Evolutionary conservation across 2,113 vertebrate genomes (phyloP), one percentile per base, ranked within the genome.

Genomic region (Prionailurus viverrinus): DNA sequence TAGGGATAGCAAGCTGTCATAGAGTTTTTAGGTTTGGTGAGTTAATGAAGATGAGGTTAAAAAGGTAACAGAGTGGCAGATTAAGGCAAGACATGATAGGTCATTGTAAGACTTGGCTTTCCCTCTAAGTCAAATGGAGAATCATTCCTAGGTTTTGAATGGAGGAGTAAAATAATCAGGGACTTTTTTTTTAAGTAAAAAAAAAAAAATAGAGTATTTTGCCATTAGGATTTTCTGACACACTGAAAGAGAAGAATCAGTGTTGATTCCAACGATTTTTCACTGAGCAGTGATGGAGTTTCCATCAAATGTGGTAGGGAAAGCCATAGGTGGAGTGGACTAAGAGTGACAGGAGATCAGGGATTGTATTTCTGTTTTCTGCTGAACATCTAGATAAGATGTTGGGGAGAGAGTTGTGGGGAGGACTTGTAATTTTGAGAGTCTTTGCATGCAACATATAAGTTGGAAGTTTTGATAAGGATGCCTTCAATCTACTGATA

Each of bases 361-460:
- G 33, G 68, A 14, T 36, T 85, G 39, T 68, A 31, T 92, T 92
- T 95, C 92, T 29, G 13, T 95, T 83, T 51, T 53, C 84, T 89
- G 3, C 45, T 89, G 41, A 41, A 45, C 31, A 29, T 76, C 5
- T 58, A 23, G n/a, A 51, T 82, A 53, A 69, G n/a, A 16, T 23
- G 27, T 3, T 87, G 39, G 39, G 29, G 13, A 94, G n/a, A 45
- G 21, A 83, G 13, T 84, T 89, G 36, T 53, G 39, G 69, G 29
- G 41, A 84, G 23, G 7, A 71, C 53, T 95, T 78, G 45, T 88
- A 83, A 83, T 69, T 53, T 61, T 71, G 48, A 92, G 74, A 81
- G 21, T 83, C n/a, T 89, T 84, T 51, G 33, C 21, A 12, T 39
- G 23, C 21, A 61, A 61, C 21, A 61, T 61, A 61, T 61, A 61